Base-by-base conservation (phyloP, 1,140 invertebrate genomes). In the Halesus radiatus region DNA sequence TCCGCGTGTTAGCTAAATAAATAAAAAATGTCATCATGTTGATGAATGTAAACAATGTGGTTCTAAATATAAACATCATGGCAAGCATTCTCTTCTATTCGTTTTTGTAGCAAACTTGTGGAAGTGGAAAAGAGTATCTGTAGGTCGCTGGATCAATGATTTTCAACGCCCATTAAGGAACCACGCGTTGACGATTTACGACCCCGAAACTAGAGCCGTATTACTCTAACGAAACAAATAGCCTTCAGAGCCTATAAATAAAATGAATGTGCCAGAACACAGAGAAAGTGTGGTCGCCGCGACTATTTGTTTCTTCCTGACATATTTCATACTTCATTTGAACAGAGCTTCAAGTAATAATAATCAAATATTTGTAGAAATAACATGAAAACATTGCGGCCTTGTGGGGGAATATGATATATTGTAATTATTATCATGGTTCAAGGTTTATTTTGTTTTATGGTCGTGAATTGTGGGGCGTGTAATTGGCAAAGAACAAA, bases 191-290 rank as follows among this genome's bases (percentile, higher is more conserved):
- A 50, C 29, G 37, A 70, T 70, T 70, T 70, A 70, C 45, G 66
- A 6, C 37, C 37, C 37, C 29, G 16, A 70, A 52, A 70, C 66
- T 70, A 50, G 29, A 37, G 32, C 66, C 66, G 8, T 70, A 70
- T 70, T 70, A 70, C 66, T 70, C 37, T 15, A 18, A 37, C 15
- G 29, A 70, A 70, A 70, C 37, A 50, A 70, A 70, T 70, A 70
- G 66, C 66, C 66, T 37, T 50, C n/a, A 16, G 22, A 37, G n/a
- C 66, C 66, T 45, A 70, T 70, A 70, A 70, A 70, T 70, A 70
- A 70, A 70, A 70, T 70, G 22, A 70, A 70, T 70, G 66, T 70
- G 66, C 66, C 66, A 52, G 66, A 70, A 70, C 66, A 70, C 15
- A 64, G 22, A 66, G 32, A 45, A 50, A 70, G 66, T 70, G 37